Conservation (phyloP, 1,140 invertebrate genomes). For the Vanessa tameamea region DNA sequence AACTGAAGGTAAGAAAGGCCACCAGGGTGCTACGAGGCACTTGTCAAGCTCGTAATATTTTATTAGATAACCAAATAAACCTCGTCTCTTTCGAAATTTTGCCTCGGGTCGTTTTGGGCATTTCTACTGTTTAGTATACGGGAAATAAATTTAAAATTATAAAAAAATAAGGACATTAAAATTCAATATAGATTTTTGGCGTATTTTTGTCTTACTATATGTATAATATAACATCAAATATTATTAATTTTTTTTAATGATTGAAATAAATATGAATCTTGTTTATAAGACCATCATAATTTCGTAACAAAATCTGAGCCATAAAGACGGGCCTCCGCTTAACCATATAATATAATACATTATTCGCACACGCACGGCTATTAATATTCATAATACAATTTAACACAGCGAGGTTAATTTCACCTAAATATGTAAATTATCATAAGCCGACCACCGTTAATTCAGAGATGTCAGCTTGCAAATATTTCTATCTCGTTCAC, state of each 20-base stretch:
- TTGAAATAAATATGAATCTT: neutral
- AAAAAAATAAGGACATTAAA: neutral
- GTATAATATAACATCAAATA: too few relatives aligned
- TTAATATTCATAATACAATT: constrained; percentile 82
- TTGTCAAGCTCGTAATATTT: constrained; percentile 80
- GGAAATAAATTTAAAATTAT: constrained; percentile 2
- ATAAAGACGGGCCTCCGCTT: constrained; percentile 60
- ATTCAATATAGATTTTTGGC: too few relatives aligned
- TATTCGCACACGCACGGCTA: constrained; percentile 63
- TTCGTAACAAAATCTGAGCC: constrained; percentile 61
- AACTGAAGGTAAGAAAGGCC: constrained; percentile 60
- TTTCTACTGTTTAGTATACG: constrained; percentile 21
- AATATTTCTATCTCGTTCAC: constrained; percentile 63
- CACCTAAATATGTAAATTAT: constrained; percentile 81
- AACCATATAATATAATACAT: constrained; percentile 66
- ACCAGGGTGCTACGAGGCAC: constrained; percentile 62
- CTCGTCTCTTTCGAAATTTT: constrained; percentile 61
- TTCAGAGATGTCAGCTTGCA: constrained; percentile 76
- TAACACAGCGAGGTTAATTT: constrained; percentile 79
- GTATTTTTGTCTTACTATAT: too few relatives aligned
- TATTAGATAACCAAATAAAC: constrained; percentile 80
- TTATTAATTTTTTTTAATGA: too few relatives aligned
- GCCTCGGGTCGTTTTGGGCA: constrained; percentile 43
- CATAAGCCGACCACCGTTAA: constrained; percentile 79
- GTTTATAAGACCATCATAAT: constrained; percentile 16